Base-by-base conservation (phyloP, 1,140 invertebrate genomes). In the Temnothorax curvispinosus region DNA sequence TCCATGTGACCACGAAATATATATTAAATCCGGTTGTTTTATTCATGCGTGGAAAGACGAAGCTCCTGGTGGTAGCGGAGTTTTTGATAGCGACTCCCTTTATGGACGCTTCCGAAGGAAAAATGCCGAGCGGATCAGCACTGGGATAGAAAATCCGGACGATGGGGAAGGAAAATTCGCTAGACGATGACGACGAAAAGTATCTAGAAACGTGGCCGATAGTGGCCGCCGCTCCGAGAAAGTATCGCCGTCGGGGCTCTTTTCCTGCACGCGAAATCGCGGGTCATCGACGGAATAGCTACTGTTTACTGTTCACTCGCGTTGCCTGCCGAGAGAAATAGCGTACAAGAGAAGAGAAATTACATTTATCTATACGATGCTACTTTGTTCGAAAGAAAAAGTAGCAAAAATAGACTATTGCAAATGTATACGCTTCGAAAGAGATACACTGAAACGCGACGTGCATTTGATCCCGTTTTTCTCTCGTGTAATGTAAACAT, bases 21-120 rank as follows among this genome's bases (percentile, higher is more conserved):
- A 81, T 74, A 87, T 81, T 86, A 87, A 82, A 82, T 87, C 78
- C 77, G 54, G 52, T 67, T 87, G 77, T 87, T 87, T 87, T 87
- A 87, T 87, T 87, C 85, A 87, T 87, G 78, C 21, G 58, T 41
- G 47, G 21, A 69, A 78, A 78, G 27, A 47, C 47, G 52, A 15
- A 15, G 38, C 54, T 78, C 52, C 35, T 50, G 60, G 60, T n/a
- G 21, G 18, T 38, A 32, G 35, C 41, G 18, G 27, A 62, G 58
- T 62, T 64, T 84, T 85, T 84, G 80, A 84, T 74, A 75, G 80
- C 58, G 72, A 50, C 27, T 64, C 47, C 32, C 58, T 85, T 85
- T 78, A 85, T 56, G 47, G 47, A 78, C 6, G 38, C 47, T 76
- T 65, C 8, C 74, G 74, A 78, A 85, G 35, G 58, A 78, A 77